Conservation (phyloP, 2,113 vertebrate genomes). For the Syngnathus floridae region DNA sequence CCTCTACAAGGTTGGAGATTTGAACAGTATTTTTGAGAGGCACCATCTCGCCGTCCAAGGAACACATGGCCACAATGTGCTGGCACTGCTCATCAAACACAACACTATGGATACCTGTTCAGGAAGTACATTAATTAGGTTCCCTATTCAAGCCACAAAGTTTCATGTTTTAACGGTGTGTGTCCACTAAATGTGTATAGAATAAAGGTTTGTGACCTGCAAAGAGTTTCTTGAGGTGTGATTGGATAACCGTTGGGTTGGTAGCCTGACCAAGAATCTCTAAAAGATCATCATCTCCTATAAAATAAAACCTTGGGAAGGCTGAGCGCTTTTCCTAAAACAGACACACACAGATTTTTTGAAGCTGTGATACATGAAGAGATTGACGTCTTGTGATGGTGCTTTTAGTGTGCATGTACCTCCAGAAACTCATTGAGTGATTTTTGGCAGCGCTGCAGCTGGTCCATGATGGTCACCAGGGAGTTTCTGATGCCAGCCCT, state of each 20-base stretch:
- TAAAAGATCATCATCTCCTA: constrained; percentile 93
- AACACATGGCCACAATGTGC: constrained; percentile 88
- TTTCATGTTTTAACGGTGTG: neutral
- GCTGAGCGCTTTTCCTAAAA: constrained; percentile 91
- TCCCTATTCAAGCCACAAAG: neutral
- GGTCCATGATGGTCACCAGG: constrained; percentile 84
- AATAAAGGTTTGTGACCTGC: constrained; percentile 73
- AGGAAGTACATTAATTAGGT: constrained; percentile 5
- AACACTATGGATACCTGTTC: constrained; percentile 87
- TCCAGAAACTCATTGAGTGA: constrained; percentile 96
- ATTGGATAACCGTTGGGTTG: constrained; percentile 88
- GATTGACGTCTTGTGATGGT: neutral
- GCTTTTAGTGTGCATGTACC: constrained; percentile 61
- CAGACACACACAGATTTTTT: constrained; percentile 1
- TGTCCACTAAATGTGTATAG: neutral
- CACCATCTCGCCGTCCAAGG: constrained; percentile 89
- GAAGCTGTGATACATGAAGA: neutral
- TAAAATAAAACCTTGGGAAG: constrained; percentile 96
- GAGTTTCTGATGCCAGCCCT: constrained; percentile 82
- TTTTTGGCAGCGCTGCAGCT: constrained; percentile 95
- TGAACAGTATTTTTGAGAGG: constrained; percentile 80
- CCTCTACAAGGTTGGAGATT: constrained; percentile 89
- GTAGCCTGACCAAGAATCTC: constrained; percentile 95
- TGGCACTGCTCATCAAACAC: constrained; percentile 84
- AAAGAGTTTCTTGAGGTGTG: constrained; percentile 96